A percentile compares a stretch with the other conserved stretches of the same genome.
Evolutionary conservation across 2,113 vertebrate genomes (phyloP).

Genomic region (Cephalopterus ornatus): DNA sequence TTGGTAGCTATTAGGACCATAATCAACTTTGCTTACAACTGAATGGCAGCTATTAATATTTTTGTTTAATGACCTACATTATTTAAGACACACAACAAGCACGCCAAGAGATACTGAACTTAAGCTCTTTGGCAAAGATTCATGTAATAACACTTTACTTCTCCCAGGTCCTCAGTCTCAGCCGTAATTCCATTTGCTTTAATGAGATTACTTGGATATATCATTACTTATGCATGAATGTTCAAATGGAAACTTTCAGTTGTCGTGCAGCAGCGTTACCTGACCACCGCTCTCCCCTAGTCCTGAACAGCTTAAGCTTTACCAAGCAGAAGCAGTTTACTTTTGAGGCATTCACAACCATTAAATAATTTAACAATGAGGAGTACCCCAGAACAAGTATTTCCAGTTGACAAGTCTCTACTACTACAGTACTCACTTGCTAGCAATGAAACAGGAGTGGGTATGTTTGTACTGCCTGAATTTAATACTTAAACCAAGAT

Average conservation of each 20-base stretch:
- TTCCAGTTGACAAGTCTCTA: conserved; percentile 4
- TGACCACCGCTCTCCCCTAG: neutral
- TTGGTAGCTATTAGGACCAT: neutral
- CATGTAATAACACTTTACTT: neutral
- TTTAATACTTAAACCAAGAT: neutral
- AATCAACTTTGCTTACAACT: neutral
- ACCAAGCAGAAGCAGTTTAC: neutral
- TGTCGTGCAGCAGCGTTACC: neutral
- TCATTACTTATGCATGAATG: neutral
- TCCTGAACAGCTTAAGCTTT: neutral
- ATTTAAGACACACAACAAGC: neutral
- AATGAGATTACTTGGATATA: neutral
- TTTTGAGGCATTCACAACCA: neutral
- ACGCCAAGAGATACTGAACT: neutral
- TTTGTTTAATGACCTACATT: neutral
- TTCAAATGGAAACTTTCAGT: neutral
- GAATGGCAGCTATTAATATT: neutral
- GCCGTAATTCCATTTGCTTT: neutral
- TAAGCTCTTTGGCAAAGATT: neutral
- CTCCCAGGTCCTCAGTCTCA: neutral
- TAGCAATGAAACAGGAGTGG: neutral
- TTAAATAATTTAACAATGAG: conserved; percentile 16
- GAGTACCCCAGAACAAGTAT: neutral
- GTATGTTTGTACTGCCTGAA: neutral
- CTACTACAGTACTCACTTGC: neutral